Conservation (phyloP, 2,113 vertebrate genomes). For the Hypomesus transpacificus region DNA sequence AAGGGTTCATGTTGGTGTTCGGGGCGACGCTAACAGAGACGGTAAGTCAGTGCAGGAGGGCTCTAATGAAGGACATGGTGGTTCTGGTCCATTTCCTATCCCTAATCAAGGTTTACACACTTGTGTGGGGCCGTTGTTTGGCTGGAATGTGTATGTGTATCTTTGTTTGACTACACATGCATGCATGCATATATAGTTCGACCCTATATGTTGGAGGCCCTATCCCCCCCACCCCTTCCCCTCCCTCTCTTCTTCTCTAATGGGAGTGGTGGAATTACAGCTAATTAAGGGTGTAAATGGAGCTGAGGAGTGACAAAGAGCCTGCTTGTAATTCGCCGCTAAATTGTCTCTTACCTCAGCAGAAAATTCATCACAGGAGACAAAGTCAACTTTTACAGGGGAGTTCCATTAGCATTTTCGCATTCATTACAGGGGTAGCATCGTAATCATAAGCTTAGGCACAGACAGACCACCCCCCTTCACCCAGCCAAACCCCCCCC, state of each 20-base stretch:
- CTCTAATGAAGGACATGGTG: constrained; percentile 66
- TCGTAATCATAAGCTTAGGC: constrained; percentile 64
- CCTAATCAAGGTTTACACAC: constrained; percentile 73
- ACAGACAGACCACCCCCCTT: constrained; percentile 42
- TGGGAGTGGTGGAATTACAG: constrained; percentile 83
- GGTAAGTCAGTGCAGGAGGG: constrained; percentile 70
- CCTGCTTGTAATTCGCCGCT: constrained; percentile 87
- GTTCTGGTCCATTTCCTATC: constrained; percentile 73
- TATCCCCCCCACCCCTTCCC: constrained; percentile 1
- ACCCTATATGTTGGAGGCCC: not conserved
- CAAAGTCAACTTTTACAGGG: constrained; percentile 84
- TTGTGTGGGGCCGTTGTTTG: constrained; percentile 56
- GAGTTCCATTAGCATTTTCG: constrained; percentile 73
- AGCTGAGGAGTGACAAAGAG: constrained; percentile 79
- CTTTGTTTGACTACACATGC: constrained; percentile 13
- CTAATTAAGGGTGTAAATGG: constrained; percentile 95
- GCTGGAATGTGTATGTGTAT: not conserved
- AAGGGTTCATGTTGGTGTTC: constrained; percentile 69
- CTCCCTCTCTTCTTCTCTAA: constrained; percentile 74
- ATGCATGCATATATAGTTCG: constrained; percentile 10
- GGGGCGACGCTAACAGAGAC: constrained; percentile 64
- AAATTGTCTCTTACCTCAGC: constrained; percentile 93
- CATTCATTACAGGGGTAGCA: constrained; percentile 71
- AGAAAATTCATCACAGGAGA: constrained; percentile 88
- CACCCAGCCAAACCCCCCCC: constrained; percentile 30